phyloP scores from a whole-genome alignment of 2,888 invertebrate species.

The Quadroppia sp. region DNA sequence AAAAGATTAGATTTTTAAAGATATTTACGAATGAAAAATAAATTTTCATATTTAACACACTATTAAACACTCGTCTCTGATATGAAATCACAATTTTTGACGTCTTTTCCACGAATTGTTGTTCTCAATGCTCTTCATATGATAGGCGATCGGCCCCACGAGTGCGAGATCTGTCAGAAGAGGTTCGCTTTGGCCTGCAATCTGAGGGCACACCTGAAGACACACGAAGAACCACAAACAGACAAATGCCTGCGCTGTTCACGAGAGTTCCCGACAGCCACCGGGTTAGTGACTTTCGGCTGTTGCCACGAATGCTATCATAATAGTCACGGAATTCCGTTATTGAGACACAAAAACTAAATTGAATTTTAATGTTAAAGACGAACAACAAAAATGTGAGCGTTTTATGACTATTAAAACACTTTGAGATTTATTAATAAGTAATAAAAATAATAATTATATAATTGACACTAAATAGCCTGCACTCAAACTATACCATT shows the following conservation, averaged over 20 bases:
- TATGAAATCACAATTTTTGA: background rate
- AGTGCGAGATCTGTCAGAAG: constrained; percentile 66
- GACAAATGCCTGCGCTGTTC: constrained; percentile 43
- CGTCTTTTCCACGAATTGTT: background rate
- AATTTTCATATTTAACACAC: background rate
- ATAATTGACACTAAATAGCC: background rate
- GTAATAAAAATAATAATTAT: background rate
- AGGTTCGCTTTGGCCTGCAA: constrained; percentile 69
- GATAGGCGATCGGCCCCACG: constrained; percentile 68
- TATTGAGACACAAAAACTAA: constrained; percentile 40
- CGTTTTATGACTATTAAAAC: constrained; percentile 2
- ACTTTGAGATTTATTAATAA: background rate
- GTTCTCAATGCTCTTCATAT: background rate
- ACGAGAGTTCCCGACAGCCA: constrained; percentile 40
- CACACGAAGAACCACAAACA: constrained; percentile 54
- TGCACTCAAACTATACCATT: background rate
- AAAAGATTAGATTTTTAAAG: background rate
- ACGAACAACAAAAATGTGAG: constrained; percentile 5
- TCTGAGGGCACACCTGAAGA: constrained; percentile 67
- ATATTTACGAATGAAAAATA: background rate
- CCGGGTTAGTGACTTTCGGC: constrained; percentile 43
- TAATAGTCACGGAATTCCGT: constrained; percentile 43
- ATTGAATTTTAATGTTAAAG: background rate
- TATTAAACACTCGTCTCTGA: background rate
- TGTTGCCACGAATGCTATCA: constrained; percentile 44